Conservation (phyloP, 2,888 invertebrate species). For the Cistogaster globosa region DNA sequence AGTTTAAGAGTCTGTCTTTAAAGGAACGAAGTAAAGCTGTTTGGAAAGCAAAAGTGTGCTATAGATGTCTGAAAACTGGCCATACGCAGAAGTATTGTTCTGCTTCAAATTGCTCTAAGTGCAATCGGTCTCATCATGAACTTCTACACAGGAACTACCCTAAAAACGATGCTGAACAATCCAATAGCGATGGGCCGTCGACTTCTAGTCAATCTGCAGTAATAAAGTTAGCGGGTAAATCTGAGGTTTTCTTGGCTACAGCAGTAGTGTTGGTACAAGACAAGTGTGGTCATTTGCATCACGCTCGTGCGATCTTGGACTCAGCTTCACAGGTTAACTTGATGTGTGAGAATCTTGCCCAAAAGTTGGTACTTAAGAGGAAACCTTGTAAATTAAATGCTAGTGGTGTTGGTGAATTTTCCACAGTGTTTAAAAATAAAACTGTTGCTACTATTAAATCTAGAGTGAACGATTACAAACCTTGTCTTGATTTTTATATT, state of each 20-base stretch:
- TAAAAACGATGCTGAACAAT: no score
- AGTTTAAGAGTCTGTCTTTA: background rate
- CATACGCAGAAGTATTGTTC: no score
- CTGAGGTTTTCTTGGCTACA: conserved; percentile 52
- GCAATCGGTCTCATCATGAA: no score
- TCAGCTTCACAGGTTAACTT: conserved; percentile 57
- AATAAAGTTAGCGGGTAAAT: conserved; percentile 10
- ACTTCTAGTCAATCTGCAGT: no score
- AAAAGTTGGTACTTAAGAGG: background rate
- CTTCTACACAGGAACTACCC: no score
- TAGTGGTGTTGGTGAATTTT: conserved; percentile 18
- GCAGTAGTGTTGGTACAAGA: conserved; percentile 37
- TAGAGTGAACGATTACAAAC: conserved; percentile 29
- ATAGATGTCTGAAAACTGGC: background rate
- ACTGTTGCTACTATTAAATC: conserved; percentile 41
- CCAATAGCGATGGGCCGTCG: no score
- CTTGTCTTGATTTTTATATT: conserved; percentile 1
- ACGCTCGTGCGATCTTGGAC: conserved; percentile 53
- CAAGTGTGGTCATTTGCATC: conserved; percentile 39
- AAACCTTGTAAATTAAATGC: conserved; percentile 35
- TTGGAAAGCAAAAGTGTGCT: background rate
- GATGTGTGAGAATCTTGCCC: no score
- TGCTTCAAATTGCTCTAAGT: no score
- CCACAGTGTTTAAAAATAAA: conserved; percentile 31
- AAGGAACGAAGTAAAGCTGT: background rate